These are phyloP conservation scores for Sebastes cheni DNA, from an alignment of 2,797 vertebrate species.

Conservation along the genomic window DNA sequence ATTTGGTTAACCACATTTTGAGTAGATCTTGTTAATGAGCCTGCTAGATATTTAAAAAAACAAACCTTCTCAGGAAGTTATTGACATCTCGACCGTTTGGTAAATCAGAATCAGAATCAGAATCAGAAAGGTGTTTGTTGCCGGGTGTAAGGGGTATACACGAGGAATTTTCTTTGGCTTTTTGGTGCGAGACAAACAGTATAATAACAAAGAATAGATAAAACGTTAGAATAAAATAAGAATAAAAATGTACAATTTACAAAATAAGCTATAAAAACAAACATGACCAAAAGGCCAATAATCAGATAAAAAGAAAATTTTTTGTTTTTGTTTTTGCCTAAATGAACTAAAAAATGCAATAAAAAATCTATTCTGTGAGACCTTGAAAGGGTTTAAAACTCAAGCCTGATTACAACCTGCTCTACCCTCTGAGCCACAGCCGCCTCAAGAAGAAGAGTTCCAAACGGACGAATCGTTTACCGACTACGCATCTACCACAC, in stretches of 20 bases:
- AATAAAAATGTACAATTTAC: too few relatives aligned
- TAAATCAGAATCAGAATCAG: too few relatives aligned
- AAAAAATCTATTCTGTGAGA: background rate
- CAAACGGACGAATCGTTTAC: slow-evolving; percentile 5
- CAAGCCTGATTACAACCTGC: background rate
- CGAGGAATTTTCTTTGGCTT: too few relatives aligned
- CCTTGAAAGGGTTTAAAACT: background rate
- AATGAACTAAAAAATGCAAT: background rate
- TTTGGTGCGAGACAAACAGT: too few relatives aligned
- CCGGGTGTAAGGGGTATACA: too few relatives aligned
- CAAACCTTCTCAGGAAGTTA: background rate
- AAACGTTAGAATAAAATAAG: too few relatives aligned
- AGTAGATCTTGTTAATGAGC: background rate
- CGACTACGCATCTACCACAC: slow-evolving; percentile 6
- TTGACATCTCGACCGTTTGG: background rate
- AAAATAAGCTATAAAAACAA: too few relatives aligned
- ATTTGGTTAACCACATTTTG: background rate
- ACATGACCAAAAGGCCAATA: background rate
- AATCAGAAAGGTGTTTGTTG: too few relatives aligned
- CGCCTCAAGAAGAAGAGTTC: background rate
- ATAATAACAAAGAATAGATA: too few relatives aligned
- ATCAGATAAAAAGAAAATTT: background rate
- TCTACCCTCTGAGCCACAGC: too few relatives aligned
- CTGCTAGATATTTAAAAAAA: background rate
- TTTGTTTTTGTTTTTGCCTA: background rate